Base-by-base conservation (phyloP, 2,797 vertebrate species). In the Borostomias antarcticus region DNA sequence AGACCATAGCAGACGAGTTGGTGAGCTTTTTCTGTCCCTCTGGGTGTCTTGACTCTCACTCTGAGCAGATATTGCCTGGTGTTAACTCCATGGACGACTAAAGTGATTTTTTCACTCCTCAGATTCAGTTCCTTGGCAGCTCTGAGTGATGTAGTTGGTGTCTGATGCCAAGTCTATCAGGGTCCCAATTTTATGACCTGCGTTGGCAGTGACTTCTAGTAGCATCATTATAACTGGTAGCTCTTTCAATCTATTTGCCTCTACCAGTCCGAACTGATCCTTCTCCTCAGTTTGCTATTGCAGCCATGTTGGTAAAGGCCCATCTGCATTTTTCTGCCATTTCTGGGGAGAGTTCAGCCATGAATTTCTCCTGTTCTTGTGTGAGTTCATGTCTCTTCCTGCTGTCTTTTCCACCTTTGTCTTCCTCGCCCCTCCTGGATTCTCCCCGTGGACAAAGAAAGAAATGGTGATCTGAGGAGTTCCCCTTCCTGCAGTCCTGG, bases 221-320 rank as follows among this genome's bases (percentile, higher is more conserved):
- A n/a, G n/a, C n/a, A n/a, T n/a, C n/a, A 9, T 37, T 66, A 69
- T 23, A 15, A 69, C 58, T n/a, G 53, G 68, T 4, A 62, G 6
- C 15, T 62, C 30, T 4, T 3, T 2, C 2, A 5, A 1, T 29
- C n/a, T 3, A 25, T 25, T 53, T 26, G 11, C n/a, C 5, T 26
- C 51, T 9, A 26, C 28, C 21, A 26, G 4, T 2, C 11, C 51
- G 28, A 9, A 10, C 6, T 28, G 26, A 2, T 54, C 5, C 26
- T 13, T 30, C 13, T n/a, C 52, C 9, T 13, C 52, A 54, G 15
- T 25, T 26, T 37, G 13, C 9, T 8, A 8, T 35, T 26, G 48
- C 19, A n/a, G 29, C 3, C 1, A 26, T 64, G 30, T 64, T 64
- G 45, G 62, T 64, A 23, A 68, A 68, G 1, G 47, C 45, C 2